These are phyloP conservation scores for Diaprepes abbreviatus DNA, from an alignment of 2,888 invertebrate species.

Conservation along the genomic window DNA sequence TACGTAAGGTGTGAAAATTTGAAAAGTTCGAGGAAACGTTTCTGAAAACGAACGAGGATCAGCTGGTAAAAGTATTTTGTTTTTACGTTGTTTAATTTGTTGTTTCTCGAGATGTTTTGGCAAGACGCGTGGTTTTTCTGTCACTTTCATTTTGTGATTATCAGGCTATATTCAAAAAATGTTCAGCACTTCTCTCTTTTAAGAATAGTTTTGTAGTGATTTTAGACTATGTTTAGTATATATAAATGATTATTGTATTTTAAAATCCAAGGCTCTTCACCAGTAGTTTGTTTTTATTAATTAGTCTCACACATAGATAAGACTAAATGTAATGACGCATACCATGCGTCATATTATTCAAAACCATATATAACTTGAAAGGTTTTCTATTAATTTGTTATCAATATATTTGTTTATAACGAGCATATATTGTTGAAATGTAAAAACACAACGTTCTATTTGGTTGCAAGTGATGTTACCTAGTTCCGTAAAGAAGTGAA, in stretches of 20 bases:
- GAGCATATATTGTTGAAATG: neutral
- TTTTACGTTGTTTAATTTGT: conserved; percentile 13
- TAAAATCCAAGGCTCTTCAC: neutral
- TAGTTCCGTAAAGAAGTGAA: conserved; percentile 7
- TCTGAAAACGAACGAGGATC: neutral
- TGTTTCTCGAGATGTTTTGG: conserved; percentile 5
- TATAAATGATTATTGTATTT: neutral
- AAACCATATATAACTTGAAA: neutral
- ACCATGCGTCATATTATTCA: conserved; percentile 3
- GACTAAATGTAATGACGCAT: conserved; percentile 6
- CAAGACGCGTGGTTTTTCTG: conserved; percentile 9
- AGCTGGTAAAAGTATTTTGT: conserved; percentile 1
- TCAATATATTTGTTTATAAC: neutral
- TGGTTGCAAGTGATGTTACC: neutral
- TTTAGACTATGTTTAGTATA: neutral
- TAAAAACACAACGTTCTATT: neutral
- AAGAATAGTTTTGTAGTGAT: neutral
- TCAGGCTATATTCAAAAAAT: neutral
- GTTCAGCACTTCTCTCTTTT: neutral
- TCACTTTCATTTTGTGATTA: neutral
- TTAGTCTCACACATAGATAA: neutral
- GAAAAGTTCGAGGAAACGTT: neutral
- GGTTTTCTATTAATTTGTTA: no score
- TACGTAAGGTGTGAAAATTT: neutral
- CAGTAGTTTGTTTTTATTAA: neutral